A percentile compares a stretch with the other conserved stretches of the same genome.
Conservation (phyloP, 2,113 vertebrate species). For the pig (Sus scrofa) region T2T-Sscrofa CM000822.6:73210001-73210500, state of each 20-base stretch:
- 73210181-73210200: not conserved
- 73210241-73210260: not conserved
- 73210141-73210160: not conserved
- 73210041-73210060: not conserved
- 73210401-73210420: conserved; percentile 11
- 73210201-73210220: not conserved
- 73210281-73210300: not conserved
- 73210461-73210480: not conserved
- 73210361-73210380: not conserved
- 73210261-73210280: not conserved
- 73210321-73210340: not conserved
- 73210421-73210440: conserved; percentile 12
- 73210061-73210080: not conserved
- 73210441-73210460: not conserved
- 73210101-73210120: not conserved
- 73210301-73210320: not conserved
- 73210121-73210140: not conserved
- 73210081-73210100: not conserved
- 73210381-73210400: not conserved
- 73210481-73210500: not conserved
- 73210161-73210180: not conserved
- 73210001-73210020: not conserved
- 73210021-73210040: not conserved
- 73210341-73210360: not conserved
- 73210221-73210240: not conserved